These are phyloP conservation scores for Pseudococcus viburni DNA, from an alignment of 2,888 invertebrate species.

Conservation along the genomic window DNA sequence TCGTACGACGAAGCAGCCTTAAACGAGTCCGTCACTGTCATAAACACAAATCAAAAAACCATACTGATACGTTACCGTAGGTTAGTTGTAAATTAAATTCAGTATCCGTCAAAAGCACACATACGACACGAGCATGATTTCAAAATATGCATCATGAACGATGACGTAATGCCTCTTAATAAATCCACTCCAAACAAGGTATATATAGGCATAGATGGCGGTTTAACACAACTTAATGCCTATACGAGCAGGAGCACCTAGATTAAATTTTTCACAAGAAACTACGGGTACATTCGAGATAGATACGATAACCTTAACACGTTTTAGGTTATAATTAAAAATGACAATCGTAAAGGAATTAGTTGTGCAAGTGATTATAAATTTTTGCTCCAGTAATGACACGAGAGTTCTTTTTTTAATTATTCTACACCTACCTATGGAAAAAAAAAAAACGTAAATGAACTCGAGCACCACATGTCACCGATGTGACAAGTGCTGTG, in stretches of 20 bases:
- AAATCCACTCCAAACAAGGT: not conserved
- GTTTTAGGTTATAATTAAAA: slow-evolving; percentile 45
- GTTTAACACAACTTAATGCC: not conserved
- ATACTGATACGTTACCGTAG: slow-evolving; percentile 20
- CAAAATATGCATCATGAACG: slow-evolving; percentile 35
- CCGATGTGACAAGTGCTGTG: slow-evolving; percentile 3
- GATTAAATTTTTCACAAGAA: slow-evolving; percentile 1
- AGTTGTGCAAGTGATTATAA: slow-evolving; percentile 38
- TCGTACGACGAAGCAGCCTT: no score
- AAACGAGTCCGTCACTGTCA: not conserved
- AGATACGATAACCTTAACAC: slow-evolving; percentile 21
- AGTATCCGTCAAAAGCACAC: slow-evolving; percentile 42
- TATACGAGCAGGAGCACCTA: not conserved
- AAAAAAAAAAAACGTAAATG: not conserved
- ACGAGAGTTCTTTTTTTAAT: slow-evolving; percentile 8
- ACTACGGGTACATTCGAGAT: not conserved
- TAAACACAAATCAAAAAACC: slow-evolving; percentile 18
- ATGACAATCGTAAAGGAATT: slow-evolving; percentile 44
- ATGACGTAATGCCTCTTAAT: slow-evolving; percentile 7
- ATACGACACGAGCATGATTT: slow-evolving; percentile 7
- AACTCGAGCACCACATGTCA: not conserved
- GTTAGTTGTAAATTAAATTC: slow-evolving; percentile 52
- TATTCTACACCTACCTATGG: not conserved
- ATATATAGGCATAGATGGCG: not conserved
- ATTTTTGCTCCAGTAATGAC: slow-evolving; percentile 50